Conservation (phyloP, 2,888 invertebrate genomes). For the Hedya salicella region DNA sequence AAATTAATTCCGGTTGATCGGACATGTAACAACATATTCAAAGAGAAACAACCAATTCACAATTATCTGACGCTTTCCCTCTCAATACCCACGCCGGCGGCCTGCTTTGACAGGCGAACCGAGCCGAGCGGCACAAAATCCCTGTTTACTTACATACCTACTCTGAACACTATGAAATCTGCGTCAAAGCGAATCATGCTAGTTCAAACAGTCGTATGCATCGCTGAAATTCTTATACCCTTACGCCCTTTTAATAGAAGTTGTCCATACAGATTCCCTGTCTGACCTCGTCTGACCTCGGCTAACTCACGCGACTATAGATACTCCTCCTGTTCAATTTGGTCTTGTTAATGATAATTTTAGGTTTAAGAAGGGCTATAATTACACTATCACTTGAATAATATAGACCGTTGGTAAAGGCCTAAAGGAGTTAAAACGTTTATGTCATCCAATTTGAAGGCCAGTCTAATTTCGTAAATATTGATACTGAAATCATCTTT, state of each 20-base stretch:
- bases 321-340: conserved; percentile 23
- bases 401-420: conserved; percentile 7
- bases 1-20: too few species aligned
- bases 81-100: background rate
- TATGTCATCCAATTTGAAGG: background rate
- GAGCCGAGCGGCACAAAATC: conserved; percentile 3
- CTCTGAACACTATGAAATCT: conserved; percentile 2
- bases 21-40: too few species aligned
- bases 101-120: conserved; percentile 26
- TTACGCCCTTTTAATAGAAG: conserved; percentile 16
- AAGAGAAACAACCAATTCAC: too few species aligned
- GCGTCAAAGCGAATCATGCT: conserved; percentile 12
- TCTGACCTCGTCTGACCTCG: conserved; percentile 49
- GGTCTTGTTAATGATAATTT: conserved; percentile 29
- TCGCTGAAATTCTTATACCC: background rate
- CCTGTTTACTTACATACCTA: background rate
- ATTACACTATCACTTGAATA: conserved; percentile 13
- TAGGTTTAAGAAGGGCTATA: conserved; percentile 26
- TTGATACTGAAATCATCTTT: background rate
- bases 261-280: conserved; percentile 46
- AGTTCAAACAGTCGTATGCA: background rate
- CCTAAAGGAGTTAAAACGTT: conserved; percentile 2
- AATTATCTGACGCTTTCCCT: background rate
- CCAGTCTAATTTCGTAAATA: background rate
- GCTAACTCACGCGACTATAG: conserved; percentile 12